Percentiles rank a stretch among this genome's conserved stretches.
Conservation (phyloP, 2,797 vertebrate genomes). For the Notamacropus eugenii region DNA sequence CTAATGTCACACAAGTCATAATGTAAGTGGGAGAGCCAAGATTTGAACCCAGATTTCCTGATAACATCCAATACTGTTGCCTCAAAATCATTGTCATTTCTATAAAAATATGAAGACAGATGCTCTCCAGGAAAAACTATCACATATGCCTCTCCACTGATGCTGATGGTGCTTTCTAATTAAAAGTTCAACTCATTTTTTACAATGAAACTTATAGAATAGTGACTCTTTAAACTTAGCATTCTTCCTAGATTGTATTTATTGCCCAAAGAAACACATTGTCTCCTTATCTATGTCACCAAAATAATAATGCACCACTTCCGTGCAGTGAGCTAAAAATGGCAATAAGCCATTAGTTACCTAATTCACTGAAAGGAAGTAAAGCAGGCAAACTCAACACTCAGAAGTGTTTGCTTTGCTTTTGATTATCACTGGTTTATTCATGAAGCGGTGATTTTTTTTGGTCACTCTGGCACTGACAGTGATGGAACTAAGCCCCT, state of each 20-base stretch:
- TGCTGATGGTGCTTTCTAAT: background rate
- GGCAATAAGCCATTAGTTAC: background rate
- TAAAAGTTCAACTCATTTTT: background rate
- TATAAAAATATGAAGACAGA: background rate
- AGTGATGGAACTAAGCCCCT: background rate
- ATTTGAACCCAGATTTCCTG: background rate
- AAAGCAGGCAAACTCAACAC: background rate
- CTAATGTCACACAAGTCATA: background rate
- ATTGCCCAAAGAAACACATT: background rate
- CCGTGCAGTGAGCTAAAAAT: background rate
- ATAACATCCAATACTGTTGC: background rate
- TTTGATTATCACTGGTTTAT: background rate
- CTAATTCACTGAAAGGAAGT: background rate
- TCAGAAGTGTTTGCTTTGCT: background rate
- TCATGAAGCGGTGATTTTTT: background rate
- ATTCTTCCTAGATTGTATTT: background rate
- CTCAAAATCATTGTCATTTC: background rate
- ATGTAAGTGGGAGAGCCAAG: background rate
- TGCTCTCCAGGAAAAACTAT: background rate
- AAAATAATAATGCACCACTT: background rate
- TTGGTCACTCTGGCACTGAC: background rate
- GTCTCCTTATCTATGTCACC: background rate
- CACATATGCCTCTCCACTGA: background rate
- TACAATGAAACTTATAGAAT: background rate
- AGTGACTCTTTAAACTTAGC: background rate